Evolutionary conservation across 1,140 invertebrate genomes (phyloP).

Genomic region (Wiebesia pumilae): DNA sequence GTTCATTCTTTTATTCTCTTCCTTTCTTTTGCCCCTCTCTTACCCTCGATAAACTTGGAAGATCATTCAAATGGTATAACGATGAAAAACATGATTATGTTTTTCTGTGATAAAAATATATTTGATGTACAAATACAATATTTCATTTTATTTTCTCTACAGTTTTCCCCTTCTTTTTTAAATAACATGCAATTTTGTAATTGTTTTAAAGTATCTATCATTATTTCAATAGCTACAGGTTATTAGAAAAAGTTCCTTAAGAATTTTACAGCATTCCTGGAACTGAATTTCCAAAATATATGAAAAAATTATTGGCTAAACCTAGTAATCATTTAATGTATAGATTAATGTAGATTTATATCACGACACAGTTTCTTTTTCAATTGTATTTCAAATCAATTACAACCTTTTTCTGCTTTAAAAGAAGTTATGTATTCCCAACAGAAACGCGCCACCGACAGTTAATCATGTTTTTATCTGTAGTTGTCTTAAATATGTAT

Average conservation of each 20-base stretch:
- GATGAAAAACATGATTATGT: conserved; percentile 12
- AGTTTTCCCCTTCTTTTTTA: too few species aligned
- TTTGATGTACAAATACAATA: background rate
- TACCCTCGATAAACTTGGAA: conserved; percentile 15
- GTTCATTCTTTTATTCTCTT: background rate
- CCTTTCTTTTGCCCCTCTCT: background rate
- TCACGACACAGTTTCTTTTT: background rate
- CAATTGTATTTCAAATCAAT: background rate
- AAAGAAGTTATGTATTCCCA: background rate
- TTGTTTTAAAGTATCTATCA: background rate
- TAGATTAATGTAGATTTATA: background rate
- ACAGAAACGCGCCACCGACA: background rate
- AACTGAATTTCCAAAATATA: conserved; percentile 1
- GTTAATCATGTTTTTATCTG: conserved; percentile 1
- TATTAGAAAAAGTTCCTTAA: conserved; percentile 26
- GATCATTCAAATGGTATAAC: conserved; percentile 14
- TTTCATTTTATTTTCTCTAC: background rate
- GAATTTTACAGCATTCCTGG: conserved; percentile 20
- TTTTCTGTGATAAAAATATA: conserved; percentile 32
- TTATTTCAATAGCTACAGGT: conserved; percentile 13
- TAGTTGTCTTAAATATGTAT: background rate
- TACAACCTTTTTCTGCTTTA: background rate
- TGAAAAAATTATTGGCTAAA: conserved; percentile 1
- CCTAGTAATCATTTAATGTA: background rate
- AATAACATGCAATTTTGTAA: too few species aligned